Conservation (phyloP, 2,797 vertebrate species). For the Gorsachius magnificus region DNA sequence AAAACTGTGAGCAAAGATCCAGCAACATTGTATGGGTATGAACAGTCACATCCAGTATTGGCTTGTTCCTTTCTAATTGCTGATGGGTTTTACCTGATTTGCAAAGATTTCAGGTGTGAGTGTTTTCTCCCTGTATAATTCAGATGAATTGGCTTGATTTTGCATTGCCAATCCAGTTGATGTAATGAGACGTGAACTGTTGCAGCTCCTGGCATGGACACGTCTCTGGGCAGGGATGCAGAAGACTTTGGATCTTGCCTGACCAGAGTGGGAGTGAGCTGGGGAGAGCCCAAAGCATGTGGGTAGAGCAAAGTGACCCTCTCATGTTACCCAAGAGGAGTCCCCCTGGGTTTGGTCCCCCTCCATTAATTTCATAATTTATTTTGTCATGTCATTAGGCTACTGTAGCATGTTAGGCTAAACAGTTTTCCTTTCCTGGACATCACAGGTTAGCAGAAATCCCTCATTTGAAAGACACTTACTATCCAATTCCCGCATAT, state of each 20-base stretch:
- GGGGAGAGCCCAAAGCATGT: neutral
- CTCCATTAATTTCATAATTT: neutral
- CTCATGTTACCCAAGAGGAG: neutral
- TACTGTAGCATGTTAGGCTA: neutral
- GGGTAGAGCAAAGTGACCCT: neutral
- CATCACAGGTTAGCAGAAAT: neutral
- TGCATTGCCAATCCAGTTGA: neutral
- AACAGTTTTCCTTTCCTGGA: neutral
- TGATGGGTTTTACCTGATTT: neutral
- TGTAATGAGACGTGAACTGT: neutral
- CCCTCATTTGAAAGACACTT: neutral
- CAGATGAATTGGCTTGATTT: neutral
- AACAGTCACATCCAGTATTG: neutral
- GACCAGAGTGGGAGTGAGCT: neutral
- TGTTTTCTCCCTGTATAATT: neutral
- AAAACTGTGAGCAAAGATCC: neutral
- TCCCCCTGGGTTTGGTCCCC: neutral
- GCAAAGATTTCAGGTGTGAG: neutral
- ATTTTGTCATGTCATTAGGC: neutral
- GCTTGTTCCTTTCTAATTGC: neutral
- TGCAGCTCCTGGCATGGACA: neutral
- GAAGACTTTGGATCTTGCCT: neutral
- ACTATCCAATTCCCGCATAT: neutral
- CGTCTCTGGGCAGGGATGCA: rapidly evolving
- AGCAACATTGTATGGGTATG: neutral